A percentile compares a stretch with the other conserved stretches of the same genome.
Conservation (phyloP, 92 coral and sea anemone species). For the Epizoanthus stellaris region DNA sequence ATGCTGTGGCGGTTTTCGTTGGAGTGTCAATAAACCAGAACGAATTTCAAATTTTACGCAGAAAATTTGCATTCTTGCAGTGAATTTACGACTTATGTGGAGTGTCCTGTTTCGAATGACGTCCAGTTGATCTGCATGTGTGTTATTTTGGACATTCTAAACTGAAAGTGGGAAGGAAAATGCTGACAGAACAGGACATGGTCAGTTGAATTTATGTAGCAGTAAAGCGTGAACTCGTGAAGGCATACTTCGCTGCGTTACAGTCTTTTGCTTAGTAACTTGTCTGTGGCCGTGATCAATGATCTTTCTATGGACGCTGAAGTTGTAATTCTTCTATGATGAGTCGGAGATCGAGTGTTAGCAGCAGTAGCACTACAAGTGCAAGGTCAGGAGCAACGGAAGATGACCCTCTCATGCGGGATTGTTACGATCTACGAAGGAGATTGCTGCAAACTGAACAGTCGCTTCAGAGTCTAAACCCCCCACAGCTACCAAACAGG, state of each 20-base stretch:
- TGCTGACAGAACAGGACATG: not conserved
- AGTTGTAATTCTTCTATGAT: conserved; percentile 53
- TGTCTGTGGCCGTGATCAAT: not conserved
- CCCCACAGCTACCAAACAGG: conserved; percentile 81
- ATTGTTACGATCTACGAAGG: conserved; percentile 94
- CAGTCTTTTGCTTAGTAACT: conserved; percentile 19
- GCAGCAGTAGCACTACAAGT: conserved; percentile 88
- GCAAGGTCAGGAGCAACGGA: conserved; percentile 83
- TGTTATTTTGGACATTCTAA: not conserved
- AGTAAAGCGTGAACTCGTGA: too few species aligned
- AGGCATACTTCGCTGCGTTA: not conserved
- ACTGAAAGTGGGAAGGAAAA: not conserved
- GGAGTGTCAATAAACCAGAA: conserved; percentile 82
- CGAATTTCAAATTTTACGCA: conserved; percentile 64
- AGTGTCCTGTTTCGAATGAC: not conserved
- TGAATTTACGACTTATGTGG: not conserved
- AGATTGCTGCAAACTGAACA: conserved; percentile 96
- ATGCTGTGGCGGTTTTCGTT: conserved; percentile 92
- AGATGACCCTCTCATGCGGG: conserved; percentile 97
- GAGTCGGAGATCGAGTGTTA: conserved; percentile 97
- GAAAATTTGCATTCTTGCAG: conserved; percentile 46
- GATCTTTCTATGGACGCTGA: conserved; percentile 6
- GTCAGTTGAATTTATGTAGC: not conserved
- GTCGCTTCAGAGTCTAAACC: conserved; percentile 94
- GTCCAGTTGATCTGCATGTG: not conserved